Evolutionary conservation across 2,888 invertebrate species (phyloP).

Genomic region (Nomada lathburiana): DNA sequence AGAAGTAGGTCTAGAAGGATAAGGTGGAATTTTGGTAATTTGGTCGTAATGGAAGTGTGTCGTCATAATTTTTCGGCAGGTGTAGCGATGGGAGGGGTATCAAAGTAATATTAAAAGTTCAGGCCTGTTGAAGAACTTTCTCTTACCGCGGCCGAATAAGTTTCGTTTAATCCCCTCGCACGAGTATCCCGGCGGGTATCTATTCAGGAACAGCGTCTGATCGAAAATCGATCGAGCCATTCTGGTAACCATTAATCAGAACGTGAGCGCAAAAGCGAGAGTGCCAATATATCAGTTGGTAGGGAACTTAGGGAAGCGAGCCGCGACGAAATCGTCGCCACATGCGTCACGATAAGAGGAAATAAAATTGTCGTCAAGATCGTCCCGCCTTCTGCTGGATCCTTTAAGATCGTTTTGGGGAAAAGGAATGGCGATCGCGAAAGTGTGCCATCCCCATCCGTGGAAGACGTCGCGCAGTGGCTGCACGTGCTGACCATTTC

Average conservation of each 20-base stretch:
- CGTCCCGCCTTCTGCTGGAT: conserved; percentile 48
- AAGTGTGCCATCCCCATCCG: conserved; percentile 68
- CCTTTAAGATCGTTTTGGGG: conserved; percentile 38
- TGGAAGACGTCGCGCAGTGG: conserved; percentile 57
- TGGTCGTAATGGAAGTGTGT: too few species aligned
- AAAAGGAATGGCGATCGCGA: conserved; percentile 45
- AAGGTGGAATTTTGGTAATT: too few species aligned
- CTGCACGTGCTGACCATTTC: conserved; percentile 64
- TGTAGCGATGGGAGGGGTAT: too few species aligned
- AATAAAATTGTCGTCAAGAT: conserved; percentile 73
- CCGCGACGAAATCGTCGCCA: conserved; percentile 57
- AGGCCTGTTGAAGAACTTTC: too few species aligned
- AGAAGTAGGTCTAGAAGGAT: not conserved
- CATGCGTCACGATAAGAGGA: conserved; percentile 68
- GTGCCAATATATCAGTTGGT: conserved; percentile 40
- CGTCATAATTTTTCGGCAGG: too few species aligned
- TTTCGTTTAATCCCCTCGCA: not conserved
- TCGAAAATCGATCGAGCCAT: conserved; percentile 51
- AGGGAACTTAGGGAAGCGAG: conserved; percentile 5
- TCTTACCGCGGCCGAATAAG: not conserved
- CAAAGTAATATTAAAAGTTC: too few species aligned
- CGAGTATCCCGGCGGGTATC: not conserved
- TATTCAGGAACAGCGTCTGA: not conserved
- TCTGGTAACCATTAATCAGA: conserved; percentile 37
- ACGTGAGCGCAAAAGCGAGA: conserved; percentile 40